Evolutionary conservation across 2,113 vertebrate species (phyloP).

Genomic region (Coturnix japonica): DNA sequence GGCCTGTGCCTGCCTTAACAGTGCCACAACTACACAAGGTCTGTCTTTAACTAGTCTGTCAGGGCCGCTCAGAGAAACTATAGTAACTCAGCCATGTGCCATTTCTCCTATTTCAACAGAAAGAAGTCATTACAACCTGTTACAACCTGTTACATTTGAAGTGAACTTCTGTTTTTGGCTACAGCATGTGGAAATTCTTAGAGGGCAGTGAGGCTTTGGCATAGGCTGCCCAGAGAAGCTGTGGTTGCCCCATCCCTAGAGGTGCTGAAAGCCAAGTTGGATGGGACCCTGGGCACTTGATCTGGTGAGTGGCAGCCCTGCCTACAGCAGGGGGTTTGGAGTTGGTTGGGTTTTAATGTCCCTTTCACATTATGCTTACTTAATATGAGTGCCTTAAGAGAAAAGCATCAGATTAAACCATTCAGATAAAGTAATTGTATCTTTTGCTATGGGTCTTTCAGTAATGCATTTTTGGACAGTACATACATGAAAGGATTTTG

Average conservation of each 20-base stretch:
- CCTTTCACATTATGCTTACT: background rate
- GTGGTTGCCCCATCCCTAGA: too few species aligned
- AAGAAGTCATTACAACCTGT: background rate
- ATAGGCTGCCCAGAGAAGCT: too few species aligned
- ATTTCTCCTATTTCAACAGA: background rate
- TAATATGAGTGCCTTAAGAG: background rate
- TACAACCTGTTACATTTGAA: conserved; percentile 19
- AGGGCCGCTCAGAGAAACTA: background rate
- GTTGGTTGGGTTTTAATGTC: background rate
- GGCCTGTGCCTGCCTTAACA: background rate
- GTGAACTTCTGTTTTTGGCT: background rate
- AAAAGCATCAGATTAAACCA: background rate
- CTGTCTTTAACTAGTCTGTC: background rate
- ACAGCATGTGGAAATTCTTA: background rate
- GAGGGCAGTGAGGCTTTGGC: too few species aligned
- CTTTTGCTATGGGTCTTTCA: background rate
- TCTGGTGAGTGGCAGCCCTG: background rate
- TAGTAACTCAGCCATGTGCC: background rate
- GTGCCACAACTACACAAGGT: background rate
- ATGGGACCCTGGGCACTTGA: background rate
- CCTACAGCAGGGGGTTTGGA: background rate
- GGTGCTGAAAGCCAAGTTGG: background rate
- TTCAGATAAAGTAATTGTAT: background rate
- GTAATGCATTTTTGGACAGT: background rate
- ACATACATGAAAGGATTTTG: background rate